Base-by-base conservation (phyloP, 2,888 invertebrate species). In the Acanthosepion pharaonis region DNA sequence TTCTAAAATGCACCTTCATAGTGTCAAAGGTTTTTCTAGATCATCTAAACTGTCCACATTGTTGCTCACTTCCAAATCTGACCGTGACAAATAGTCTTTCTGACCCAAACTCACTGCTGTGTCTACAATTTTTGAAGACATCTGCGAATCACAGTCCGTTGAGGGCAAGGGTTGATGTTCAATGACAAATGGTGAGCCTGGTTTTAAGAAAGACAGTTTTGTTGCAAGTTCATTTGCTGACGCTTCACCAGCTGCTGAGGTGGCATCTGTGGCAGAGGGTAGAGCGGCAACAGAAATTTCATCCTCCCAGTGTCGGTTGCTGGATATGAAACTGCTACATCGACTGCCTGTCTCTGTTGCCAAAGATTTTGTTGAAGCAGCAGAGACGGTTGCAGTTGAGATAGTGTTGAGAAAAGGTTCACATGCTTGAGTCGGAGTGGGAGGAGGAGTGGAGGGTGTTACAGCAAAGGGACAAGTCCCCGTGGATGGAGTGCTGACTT, bases 361-460 rank as follows among this genome's bases (percentile, higher is more conserved):
- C 11, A 78, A 28, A 51, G 93, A 28, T 49, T 28, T 53, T 5
- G 53, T 18, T n/a, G 93, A 49, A 93, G 93, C 49, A 6, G 93
- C 53, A 51, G 53, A 93, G 93, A 53, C 53, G 9, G 93, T 53
- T 4, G 93, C 51, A 49, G 93, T 53, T 28, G 53, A 92, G 0
- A 33, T 6, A 25, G 48, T 53, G 53, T n/a, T 93, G 51, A 53
- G 93, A 33, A 53, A 49, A 25, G 93, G 6, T 49, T n/a, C n/a
- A 25, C 20, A n/a, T 15, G 92, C 28, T 51, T 49, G 49, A 25
- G 93, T 93, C 53, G 93, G 93, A 9, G 93, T 93, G 25, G 53
- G 93, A 93, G 93, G 93, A 25, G 93, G 93, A 53, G 93, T 93
- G 93, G 93, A 93, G n/a, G 93, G 93, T 18, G 93, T 51, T 9